Conservation (phyloP, 2,888 invertebrate genomes). For the Sycophila texana region DNA sequence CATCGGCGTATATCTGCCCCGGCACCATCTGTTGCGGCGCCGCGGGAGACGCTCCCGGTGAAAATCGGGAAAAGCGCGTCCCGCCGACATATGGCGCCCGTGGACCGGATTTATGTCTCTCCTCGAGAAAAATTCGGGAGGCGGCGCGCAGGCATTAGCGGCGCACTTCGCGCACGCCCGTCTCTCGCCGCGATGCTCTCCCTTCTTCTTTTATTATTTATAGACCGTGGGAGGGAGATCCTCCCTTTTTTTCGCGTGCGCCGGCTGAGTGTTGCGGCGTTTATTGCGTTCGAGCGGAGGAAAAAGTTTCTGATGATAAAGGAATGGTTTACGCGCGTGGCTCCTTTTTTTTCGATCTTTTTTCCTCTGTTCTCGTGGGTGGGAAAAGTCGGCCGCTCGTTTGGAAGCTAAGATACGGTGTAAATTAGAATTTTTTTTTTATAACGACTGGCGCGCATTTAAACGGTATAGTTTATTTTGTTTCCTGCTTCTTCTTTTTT, state of each 20-base stretch:
- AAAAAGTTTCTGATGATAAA: slow-evolving; percentile 33
- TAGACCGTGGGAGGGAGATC: too few relatives aligned
- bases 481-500: slow-evolving; percentile 9
- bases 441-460: slow-evolving; percentile 10
- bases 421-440: slow-evolving; percentile 30
- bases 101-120: slow-evolving; percentile 60
- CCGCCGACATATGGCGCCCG: slow-evolving; percentile 70
- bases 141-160: slow-evolving; percentile 5
- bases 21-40: slow-evolving; percentile 67
- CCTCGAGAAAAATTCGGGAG: slow-evolving; percentile 20
- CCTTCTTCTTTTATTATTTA: neutral
- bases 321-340: neutral
- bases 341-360: neutral
- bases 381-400: slow-evolving; percentile 16
- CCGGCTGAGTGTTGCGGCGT: neutral
- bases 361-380: neutral
- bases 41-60: slow-evolving; percentile 51
- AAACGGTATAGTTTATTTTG: slow-evolving; percentile 31
- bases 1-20: neutral
- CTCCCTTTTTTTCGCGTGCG: neutral
- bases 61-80: slow-evolving; percentile 67
- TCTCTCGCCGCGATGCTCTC: too few relatives aligned
- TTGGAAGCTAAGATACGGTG: slow-evolving; percentile 15
- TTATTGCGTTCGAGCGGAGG: slow-evolving; percentile 24
- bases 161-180: neutral